Evolutionary conservation across 2,888 invertebrate genomes (phyloP).

Genomic region (Heliconius sara): DNA sequence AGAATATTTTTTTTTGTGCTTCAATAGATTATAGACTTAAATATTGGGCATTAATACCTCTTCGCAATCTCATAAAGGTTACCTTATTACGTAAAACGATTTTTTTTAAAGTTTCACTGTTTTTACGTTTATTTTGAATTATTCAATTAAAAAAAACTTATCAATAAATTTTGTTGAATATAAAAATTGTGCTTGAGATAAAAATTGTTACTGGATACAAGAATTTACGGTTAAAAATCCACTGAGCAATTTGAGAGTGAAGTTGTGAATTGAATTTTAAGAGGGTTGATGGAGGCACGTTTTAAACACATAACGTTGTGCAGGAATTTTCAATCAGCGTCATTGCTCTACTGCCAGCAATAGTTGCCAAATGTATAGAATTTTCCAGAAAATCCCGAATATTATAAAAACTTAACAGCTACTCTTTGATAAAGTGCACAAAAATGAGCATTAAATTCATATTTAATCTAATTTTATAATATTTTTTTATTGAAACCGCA

Average conservation of each 20-base stretch:
- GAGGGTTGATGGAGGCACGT: conserved; percentile 29
- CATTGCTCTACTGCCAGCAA: conserved; percentile 26
- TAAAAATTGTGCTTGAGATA: not conserved
- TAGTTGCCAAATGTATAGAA: conserved; percentile 26
- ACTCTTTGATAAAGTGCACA: not conserved
- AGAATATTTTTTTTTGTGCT: too few relatives aligned
- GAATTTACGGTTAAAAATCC: conserved; percentile 5
- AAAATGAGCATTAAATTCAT: not conserved
- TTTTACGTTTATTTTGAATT: too few relatives aligned
- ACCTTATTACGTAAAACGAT: too few relatives aligned
- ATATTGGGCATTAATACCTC: too few relatives aligned
- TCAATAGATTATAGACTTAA: too few relatives aligned
- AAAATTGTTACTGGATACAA: not conserved
- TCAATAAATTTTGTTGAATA: not conserved
- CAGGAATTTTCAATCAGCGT: conserved; percentile 31
- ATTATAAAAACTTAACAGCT: not conserved
- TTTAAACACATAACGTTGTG: conserved; percentile 27
- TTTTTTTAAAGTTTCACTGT: too few relatives aligned
- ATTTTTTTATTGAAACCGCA: not conserved
- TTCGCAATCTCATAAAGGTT: too few relatives aligned
- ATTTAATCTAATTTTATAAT: not conserved
- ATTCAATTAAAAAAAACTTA: too few relatives aligned
- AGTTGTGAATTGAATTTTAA: conserved; percentile 36
- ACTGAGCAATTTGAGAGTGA: conserved; percentile 24
- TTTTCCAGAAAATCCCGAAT: not conserved